These are phyloP conservation scores for Charadrius vociferus DNA, from an alignment of 2,113 vertebrate genomes.

Conservation along the genomic window DNA sequence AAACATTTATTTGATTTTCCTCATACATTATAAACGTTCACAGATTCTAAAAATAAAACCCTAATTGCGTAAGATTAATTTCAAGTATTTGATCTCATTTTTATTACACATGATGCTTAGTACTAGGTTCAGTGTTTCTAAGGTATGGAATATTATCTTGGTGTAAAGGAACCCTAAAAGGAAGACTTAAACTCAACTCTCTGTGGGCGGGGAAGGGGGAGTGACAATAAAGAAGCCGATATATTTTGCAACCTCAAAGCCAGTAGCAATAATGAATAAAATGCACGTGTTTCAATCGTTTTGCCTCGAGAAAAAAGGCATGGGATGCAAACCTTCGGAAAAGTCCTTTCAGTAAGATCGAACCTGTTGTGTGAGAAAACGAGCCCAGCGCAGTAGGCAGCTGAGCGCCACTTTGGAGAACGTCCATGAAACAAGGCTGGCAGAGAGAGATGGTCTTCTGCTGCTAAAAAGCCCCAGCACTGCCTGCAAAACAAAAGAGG, in stretches of 20 bases:
- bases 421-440: background rate
- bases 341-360: background rate
- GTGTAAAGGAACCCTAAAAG: slow-evolving; percentile 37
- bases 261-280: background rate
- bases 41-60: slow-evolving; percentile 67
- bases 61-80: slow-evolving; percentile 44
- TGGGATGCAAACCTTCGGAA: background rate
- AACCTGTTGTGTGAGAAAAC: background rate
- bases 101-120: slow-evolving; percentile 41
- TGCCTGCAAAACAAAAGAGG: slow-evolving; percentile 47
- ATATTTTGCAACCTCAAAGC: background rate
- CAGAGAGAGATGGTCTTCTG: background rate
- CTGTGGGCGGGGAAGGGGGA: background rate
- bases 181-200: background rate
- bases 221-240: background rate
- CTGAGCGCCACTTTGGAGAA: background rate
- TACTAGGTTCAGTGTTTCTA: slow-evolving; percentile 10
- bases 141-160: background rate
- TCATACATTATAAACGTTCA: slow-evolving; percentile 58
- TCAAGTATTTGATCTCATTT: slow-evolving; percentile 56
- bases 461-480: slow-evolving; percentile 12
- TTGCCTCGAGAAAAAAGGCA: background rate
- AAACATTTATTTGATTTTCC: slow-evolving; percentile 46
- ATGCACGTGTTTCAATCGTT: accelerated
- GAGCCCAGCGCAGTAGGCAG: background rate